A percentile compares a stretch with the other conserved stretches of the same genome.
Conservation (phyloP, 2,113 vertebrate species). For the Cavia aperea region DNA sequence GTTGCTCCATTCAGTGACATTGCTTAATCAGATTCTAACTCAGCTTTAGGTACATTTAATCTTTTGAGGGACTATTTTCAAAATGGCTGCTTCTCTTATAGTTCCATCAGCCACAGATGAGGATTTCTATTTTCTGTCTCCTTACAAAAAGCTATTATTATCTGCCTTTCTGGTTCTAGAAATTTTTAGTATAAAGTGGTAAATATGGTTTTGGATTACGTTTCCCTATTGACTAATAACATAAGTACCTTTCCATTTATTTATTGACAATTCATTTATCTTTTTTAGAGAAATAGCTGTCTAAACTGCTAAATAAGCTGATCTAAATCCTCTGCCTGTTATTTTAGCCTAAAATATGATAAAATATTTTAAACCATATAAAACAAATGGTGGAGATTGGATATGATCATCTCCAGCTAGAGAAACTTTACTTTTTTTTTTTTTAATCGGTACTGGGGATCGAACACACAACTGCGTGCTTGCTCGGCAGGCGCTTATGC, state of each 20-base stretch:
- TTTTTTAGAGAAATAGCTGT: background rate
- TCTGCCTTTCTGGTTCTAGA: background rate
- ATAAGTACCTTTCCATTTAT: background rate
- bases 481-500: no score
- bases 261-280: background rate
- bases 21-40: background rate
- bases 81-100: background rate
- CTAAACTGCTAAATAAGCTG: background rate
- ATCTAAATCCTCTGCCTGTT: background rate
- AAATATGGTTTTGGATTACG: background rate
- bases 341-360: slow-evolving; percentile 8
- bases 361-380: background rate
- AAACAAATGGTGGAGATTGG: slow-evolving; percentile 20
- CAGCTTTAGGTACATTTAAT: background rate
- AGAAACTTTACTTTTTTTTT: background rate
- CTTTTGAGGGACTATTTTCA: background rate
- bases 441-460: no score
- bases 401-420: background rate
- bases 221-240: background rate
- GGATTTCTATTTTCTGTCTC: background rate
- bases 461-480: no score
- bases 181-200: background rate
- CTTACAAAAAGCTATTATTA: background rate
- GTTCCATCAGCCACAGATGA: background rate
- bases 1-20: background rate